These are phyloP conservation scores for Himalopsyche tibetana DNA, from an alignment of 2,888 invertebrate species.

Conservation along the genomic window DNA sequence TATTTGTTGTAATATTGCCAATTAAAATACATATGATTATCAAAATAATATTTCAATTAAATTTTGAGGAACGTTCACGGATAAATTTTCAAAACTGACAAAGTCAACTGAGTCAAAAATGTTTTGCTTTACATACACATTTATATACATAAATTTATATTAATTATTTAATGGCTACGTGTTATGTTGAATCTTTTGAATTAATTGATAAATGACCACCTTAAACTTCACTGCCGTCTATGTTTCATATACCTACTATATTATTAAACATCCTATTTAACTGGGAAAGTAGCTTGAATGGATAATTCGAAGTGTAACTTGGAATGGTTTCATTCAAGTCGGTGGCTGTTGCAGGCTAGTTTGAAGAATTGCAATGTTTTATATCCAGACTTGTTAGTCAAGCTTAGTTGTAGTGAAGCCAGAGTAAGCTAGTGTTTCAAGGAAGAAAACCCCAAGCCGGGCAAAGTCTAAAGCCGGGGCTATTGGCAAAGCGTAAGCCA, in stretches of 20 bases:
- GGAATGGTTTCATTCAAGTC: too few relatives aligned
- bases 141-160: neutral
- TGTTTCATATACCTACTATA: neutral
- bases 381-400: constrained; percentile 23
- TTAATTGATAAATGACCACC: constrained; percentile 7
- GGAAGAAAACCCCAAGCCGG: constrained; percentile 12
- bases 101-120: neutral
- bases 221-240: neutral
- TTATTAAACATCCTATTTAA: neutral
- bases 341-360: too few relatives aligned
- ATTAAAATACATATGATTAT: too few relatives aligned
- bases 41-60: neutral
- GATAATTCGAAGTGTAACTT: neutral
- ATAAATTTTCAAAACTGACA: neutral
- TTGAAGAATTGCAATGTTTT: neutral
- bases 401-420: neutral
- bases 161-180: neutral
- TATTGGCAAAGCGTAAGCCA: neutral
- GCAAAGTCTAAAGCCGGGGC: neutral
- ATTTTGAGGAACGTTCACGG: neutral
- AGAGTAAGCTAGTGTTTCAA: neutral
- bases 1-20: too few relatives aligned
- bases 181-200: neutral
- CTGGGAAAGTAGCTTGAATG: neutral
- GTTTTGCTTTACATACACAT: too few relatives aligned